Percentiles rank a stretch among this genome's conserved stretches.
Evolutionary conservation across 1,140 invertebrate genomes (phyloP).

Genomic region (Drosophila watanabei): DNA sequence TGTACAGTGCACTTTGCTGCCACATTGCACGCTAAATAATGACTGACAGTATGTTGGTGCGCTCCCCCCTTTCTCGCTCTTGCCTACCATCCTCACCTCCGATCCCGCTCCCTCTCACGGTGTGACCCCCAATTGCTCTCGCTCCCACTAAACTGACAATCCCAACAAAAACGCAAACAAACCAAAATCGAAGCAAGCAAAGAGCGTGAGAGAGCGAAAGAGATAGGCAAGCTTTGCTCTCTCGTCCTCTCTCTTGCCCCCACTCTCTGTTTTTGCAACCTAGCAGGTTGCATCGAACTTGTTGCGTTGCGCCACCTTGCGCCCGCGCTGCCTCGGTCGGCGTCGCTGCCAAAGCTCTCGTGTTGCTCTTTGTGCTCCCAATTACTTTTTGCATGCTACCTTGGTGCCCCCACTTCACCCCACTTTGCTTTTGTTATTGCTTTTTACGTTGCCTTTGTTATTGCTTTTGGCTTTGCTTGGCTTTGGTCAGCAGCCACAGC

Average conservation of each 20-base stretch:
- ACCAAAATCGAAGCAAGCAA: conserved; percentile 46
- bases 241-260: background rate
- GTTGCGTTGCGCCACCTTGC: conserved; percentile 76
- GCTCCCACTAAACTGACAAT: conserved; percentile 69
- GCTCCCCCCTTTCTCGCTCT: background rate
- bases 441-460: conserved; percentile 26
- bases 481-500: conserved; percentile 40
- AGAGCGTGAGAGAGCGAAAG: background rate
- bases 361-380: conserved; percentile 80
- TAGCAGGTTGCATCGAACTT: conserved; percentile 80
- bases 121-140: conserved; percentile 79
- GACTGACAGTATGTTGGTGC: conserved; percentile 82
- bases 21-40: conserved; percentile 77
- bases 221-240: conserved; percentile 17
- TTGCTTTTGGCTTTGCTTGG: conserved; percentile 46
- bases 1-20: conserved; percentile 29
- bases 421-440: conserved; percentile 42
- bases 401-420: conserved; percentile 79
- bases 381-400: conserved; percentile 82
- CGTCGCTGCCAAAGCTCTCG: conserved; percentile 33
- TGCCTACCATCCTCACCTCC: background rate
- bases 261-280: background rate
- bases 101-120: conserved; percentile 17
- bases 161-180: conserved; percentile 76
- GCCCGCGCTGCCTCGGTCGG: conserved; percentile 31